phyloP scores from a whole-genome alignment of 2,113 vertebrate species.

The Propithecus coquereli region DNA sequence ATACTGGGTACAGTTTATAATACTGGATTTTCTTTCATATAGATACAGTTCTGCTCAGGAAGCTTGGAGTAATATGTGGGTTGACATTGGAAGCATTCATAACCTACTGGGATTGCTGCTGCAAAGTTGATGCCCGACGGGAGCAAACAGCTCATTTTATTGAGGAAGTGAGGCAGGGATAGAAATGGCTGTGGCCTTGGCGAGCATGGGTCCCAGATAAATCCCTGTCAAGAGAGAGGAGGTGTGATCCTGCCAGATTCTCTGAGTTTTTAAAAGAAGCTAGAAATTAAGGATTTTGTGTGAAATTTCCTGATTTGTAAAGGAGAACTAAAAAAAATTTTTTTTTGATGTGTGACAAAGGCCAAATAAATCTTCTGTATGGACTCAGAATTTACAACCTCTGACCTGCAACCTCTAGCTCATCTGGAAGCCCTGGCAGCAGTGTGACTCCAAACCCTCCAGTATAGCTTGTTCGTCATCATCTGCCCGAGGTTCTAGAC shows the following conservation, averaged over 20 bases:
- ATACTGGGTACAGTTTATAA: background rate
- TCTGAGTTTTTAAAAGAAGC: background rate
- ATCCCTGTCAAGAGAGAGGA: background rate
- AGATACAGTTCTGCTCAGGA: background rate
- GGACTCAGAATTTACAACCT: background rate
- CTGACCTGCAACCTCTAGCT: background rate
- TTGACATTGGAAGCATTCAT: background rate
- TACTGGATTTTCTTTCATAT: background rate
- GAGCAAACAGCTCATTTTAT: background rate
- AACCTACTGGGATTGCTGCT: background rate
- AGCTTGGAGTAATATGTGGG: background rate
- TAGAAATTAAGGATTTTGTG: background rate
- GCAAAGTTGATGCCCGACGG: background rate
- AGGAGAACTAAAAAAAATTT: background rate
- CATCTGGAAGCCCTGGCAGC: background rate
- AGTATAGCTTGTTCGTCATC: fast-evolving
- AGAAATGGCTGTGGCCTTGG: background rate
- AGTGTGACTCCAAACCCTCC: background rate
- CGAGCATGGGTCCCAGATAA: background rate
- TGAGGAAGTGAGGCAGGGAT: background rate
- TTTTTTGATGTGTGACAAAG: background rate
- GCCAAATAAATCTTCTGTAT: background rate
- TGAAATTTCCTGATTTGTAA: background rate
- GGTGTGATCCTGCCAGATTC: background rate
- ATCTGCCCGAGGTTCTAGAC: background rate